Base-by-base conservation (phyloP, 2,113 vertebrate species). In the Sclerurus mexicanus region DNA sequence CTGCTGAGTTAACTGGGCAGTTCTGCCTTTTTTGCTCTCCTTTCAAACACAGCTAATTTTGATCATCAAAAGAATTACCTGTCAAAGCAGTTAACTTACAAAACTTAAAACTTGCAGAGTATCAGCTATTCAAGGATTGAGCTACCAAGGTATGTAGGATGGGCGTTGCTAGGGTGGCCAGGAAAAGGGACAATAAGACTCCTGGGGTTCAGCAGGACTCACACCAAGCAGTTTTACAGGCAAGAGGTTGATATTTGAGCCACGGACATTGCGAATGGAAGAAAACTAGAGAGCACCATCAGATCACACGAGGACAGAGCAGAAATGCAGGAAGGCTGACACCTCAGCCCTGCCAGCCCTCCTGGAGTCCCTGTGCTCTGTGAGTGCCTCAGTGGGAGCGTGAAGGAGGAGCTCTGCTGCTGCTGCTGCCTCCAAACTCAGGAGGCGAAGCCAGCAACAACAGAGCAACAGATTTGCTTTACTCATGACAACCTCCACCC, bases 381-480 rank as follows among this genome's bases (percentile, higher is more conserved):
- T 33, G 56, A 42, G 31, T 33, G 87, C 72, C 79, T 90, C 56
- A 35, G 56, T 63, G 87, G 72, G 56, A 90, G 63, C 4, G 0
- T 37, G 72, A 49, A 71, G 80, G 64, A 90, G 80, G 42, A 90
- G 56, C 35, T 84, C 72, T 64, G 73, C 80, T 75, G 39, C 55
- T 46, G 39, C 81, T 76, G 71, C 87, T 56, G 49, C 49, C 87
- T 90, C 59, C 69, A 68, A 59, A 53, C n/a, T 17, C 63, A 25
- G 0, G 12, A 84, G 85, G 35, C 59, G 81, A 69, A 56, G 63
- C 69, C 37, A 73, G 93, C 55, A 85, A 84, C 25, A 63, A 31
- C 53, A 94, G 40, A 81, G 22, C 50, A 82, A n/a, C 37, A 46
- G 28, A 15, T 81, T 77, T 89, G n/a, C 59, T 80, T 80, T 30